Conservation (phyloP, 37 sponge, comb jelly and placozoan genomes). For the Bolinopsis microptera region DNA sequence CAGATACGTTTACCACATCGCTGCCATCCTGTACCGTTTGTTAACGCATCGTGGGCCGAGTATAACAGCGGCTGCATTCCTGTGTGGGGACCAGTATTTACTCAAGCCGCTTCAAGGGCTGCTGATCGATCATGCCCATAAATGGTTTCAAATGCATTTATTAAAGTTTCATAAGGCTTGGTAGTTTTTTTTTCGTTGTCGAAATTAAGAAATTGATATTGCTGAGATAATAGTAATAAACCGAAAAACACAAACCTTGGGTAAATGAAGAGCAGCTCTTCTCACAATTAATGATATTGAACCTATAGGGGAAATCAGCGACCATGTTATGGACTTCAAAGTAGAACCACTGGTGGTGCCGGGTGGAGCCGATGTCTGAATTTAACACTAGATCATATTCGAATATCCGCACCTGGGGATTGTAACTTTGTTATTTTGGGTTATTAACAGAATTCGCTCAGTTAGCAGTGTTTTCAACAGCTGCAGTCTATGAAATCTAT, state of each 20-base stretch:
- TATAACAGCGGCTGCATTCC: slow-evolving; percentile 88
- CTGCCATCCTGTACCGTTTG: slow-evolving; percentile 70
- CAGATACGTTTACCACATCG: slow-evolving; percentile 74
- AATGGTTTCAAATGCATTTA: no score
- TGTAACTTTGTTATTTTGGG: no score
- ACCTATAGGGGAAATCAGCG: slow-evolving; percentile 72
- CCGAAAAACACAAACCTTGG: no score
- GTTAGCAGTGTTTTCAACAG: no score
- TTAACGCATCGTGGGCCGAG: slow-evolving; percentile 72
- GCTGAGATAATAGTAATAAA: no score
- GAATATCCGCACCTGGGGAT: slow-evolving; percentile 73
- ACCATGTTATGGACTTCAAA: slow-evolving; percentile 77
- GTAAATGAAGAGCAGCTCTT: slow-evolving; percentile 78
- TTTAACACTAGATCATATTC: slow-evolving; percentile 84
- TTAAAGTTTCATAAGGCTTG: no score
- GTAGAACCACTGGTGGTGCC: slow-evolving; percentile 90
- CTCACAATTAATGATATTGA: slow-evolving; percentile 91
- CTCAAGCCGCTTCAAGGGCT: not conserved
- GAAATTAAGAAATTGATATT: no score
- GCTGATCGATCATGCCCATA: not conserved
- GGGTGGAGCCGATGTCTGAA: slow-evolving; percentile 80
- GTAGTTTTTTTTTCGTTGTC: no score
- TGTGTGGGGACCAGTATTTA: slow-evolving; percentile 44
- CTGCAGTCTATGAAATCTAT: no score
- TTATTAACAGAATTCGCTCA: no score